A percentile compares a stretch with the other conserved stretches of the same genome.
Conservation (phyloP, 2,113 vertebrate genomes). For the Ahaetulla prasina region DNA sequence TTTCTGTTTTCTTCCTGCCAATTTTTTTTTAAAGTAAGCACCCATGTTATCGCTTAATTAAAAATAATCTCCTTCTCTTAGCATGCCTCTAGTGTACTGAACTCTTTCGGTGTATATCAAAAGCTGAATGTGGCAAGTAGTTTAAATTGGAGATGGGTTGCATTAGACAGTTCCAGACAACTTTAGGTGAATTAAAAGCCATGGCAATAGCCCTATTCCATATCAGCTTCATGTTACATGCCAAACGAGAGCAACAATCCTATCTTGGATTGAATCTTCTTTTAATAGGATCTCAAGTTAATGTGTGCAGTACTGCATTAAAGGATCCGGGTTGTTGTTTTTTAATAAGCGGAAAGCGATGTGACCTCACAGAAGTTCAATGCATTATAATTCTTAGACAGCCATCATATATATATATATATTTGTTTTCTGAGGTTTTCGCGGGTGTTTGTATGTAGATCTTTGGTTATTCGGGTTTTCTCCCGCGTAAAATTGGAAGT, state of each 20-base stretch:
- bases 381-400: slow-evolving; percentile 37
- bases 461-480: too few relatives aligned
- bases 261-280: background rate
- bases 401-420: background rate
- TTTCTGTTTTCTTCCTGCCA: background rate
- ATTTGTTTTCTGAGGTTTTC: too few relatives aligned
- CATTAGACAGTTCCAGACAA: background rate
- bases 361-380: slow-evolving; percentile 37
- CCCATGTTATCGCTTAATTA: background rate
- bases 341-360: slow-evolving; percentile 21
- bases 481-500: too few relatives aligned
- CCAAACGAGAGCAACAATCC: background rate
- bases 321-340: slow-evolving; percentile 19
- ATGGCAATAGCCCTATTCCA: background rate
- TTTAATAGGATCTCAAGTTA: background rate
- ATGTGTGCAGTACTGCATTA: background rate
- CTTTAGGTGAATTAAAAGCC: background rate
- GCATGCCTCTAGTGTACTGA: background rate
- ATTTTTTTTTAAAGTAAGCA: background rate
- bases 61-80: background rate
- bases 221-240: background rate
- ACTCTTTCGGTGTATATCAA: background rate
- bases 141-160: background rate
- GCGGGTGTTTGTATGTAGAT: too few relatives aligned
- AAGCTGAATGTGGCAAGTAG: background rate